Evolutionary conservation across 2,888 invertebrate genomes (phyloP).

Genomic region (Andrena bicolor): DNA sequence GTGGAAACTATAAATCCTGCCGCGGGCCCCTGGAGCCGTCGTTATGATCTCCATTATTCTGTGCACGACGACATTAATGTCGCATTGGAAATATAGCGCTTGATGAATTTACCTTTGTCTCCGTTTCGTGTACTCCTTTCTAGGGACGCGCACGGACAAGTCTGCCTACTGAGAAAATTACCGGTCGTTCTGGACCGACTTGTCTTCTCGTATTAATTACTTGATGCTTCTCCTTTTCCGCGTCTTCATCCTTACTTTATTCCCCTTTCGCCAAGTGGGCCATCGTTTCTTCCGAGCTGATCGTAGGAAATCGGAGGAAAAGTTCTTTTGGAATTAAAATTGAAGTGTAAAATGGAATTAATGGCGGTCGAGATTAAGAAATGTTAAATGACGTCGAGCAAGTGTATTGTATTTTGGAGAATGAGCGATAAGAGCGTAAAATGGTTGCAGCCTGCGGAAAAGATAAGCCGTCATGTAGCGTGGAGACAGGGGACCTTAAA

Average conservation of each 20-base stretch:
- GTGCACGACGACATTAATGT: conserved; percentile 43
- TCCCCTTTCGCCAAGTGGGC: conserved; percentile 9
- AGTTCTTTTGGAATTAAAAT: too few species aligned
- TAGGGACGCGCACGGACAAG: neutral
- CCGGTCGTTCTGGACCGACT: conserved; percentile 32
- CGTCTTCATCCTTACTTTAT: neutral
- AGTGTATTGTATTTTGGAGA: neutral
- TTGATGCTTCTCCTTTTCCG: neutral
- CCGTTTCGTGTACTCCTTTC: neutral
- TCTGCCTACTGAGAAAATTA: conserved; percentile 34
- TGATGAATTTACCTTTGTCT: conserved; percentile 56
- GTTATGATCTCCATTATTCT: conserved; percentile 45
- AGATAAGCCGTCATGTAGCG: neutral
- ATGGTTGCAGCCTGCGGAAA: neutral
- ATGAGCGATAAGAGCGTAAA: neutral
- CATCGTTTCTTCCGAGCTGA: conserved; percentile 10
- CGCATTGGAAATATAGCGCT: conserved; percentile 47
- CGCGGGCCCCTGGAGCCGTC: neutral
- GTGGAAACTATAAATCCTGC: conserved; percentile 49
- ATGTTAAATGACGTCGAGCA: neutral
- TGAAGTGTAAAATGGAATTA: too few species aligned
- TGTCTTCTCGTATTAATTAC: conserved; percentile 47
- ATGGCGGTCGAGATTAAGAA: too few species aligned
- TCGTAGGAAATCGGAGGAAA: too few species aligned
- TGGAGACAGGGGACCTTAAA: conserved; percentile 6